Evolutionary conservation across 2,113 vertebrate species (phyloP).

Genomic region (Vulpes vulpes): DNA sequence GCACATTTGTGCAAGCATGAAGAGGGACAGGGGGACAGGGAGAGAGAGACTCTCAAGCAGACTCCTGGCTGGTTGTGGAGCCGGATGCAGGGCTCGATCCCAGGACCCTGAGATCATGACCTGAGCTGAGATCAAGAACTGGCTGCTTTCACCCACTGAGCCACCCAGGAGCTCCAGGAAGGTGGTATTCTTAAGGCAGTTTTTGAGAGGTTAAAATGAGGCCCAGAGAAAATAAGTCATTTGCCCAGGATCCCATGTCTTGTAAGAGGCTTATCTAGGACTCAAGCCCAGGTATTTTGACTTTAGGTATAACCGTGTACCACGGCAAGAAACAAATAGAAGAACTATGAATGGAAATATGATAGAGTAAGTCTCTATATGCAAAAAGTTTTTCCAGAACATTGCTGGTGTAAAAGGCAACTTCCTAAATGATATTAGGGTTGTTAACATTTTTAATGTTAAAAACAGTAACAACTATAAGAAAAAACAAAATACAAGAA

Average conservation of each 20-base stretch:
- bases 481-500: background rate
- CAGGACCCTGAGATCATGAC: background rate
- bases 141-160: background rate
- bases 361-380: background rate
- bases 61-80: background rate
- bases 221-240: background rate
- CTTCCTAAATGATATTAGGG: background rate
- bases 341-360: background rate
- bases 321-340: background rate
- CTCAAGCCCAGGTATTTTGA: background rate
- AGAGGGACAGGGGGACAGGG: background rate
- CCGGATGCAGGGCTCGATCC: background rate
- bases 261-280: background rate
- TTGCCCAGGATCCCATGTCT: background rate
- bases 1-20: too few species aligned
- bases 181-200: background rate
- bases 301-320: background rate
- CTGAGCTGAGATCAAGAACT: background rate
- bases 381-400: background rate
- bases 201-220: slow-evolving; percentile 52
- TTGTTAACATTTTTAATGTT: background rate
- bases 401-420: background rate
- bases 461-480: background rate
- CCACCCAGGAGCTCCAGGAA: too few species aligned
- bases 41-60: background rate